Conservation (phyloP, 1,140 invertebrate genomes). For the Cepaea nemoralis region DNA sequence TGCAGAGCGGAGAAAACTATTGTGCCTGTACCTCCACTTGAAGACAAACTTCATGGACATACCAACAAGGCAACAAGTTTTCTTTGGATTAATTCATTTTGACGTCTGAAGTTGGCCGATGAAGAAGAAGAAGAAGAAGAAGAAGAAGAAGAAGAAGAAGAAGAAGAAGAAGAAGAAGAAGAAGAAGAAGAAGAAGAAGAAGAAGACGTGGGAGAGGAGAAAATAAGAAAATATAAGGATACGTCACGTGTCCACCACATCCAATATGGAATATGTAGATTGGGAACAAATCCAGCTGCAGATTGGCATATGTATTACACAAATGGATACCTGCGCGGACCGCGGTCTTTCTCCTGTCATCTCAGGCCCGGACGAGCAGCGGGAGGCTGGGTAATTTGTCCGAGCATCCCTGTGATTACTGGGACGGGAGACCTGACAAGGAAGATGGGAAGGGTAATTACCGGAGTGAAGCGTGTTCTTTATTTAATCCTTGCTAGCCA, state of each 20-base stretch:
- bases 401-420: background rate
- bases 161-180: too few relatives aligned
- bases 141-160: too few relatives aligned
- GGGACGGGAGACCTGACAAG: background rate
- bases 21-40: too few relatives aligned
- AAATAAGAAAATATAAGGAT: too few relatives aligned
- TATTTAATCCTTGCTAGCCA: background rate
- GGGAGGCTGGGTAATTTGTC: background rate
- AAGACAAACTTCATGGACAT: too few relatives aligned
- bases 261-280: background rate
- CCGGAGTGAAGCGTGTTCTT: background rate
- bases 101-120: too few relatives aligned
- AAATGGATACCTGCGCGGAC: background rate
- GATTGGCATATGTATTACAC: conserved; percentile 3
- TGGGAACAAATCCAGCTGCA: background rate
- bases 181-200: too few relatives aligned
- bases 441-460: background rate
- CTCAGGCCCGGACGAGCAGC: background rate
- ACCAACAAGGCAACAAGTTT: too few relatives aligned
- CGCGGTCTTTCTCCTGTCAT: background rate
- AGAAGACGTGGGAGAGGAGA: too few relatives aligned
- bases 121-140: too few relatives aligned
- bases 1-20: too few relatives aligned
- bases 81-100: too few relatives aligned
- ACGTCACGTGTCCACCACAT: background rate